Evolutionary conservation across 2,797 vertebrate species (phyloP).

Genomic region (Thaleichthys pacificus): DNA sequence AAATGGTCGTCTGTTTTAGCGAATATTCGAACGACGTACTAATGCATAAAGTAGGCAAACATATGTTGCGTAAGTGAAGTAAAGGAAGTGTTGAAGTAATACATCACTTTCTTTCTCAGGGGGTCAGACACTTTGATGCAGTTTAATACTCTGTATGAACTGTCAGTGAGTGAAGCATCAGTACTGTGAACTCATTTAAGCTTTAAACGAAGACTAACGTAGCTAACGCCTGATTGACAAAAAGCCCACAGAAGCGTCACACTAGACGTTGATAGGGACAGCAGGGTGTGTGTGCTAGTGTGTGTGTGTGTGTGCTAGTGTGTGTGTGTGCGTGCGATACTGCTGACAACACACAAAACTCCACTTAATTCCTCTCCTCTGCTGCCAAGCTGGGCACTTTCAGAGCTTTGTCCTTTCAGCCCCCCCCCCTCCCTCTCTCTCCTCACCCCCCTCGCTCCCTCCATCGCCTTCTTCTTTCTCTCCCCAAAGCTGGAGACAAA

Average conservation of each 20-base stretch:
- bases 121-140: too few species aligned
- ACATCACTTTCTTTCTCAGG: too few species aligned
- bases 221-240: slow-evolving; percentile 51
- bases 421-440: background rate
- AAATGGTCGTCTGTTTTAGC: too few species aligned
- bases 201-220: slow-evolving; percentile 32
- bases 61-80: too few species aligned
- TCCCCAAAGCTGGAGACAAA: slow-evolving; percentile 52
- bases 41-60: too few species aligned
- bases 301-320: slow-evolving; percentile 22
- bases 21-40: too few species aligned
- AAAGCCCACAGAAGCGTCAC: slow-evolving; percentile 32
- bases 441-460: slow-evolving; percentile 7
- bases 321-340: slow-evolving; percentile 45
- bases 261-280: slow-evolving; percentile 45
- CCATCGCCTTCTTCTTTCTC: slow-evolving; percentile 13
- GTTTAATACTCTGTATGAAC: too few species aligned
- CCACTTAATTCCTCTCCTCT: slow-evolving; percentile 33
- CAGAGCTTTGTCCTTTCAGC: slow-evolving; percentile 49
- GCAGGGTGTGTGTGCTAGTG: slow-evolving; percentile 37
- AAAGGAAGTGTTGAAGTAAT: too few species aligned
- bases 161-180: slow-evolving; percentile 24
- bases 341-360: slow-evolving; percentile 60
- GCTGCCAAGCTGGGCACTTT: slow-evolving; percentile 51
- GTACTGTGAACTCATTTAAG: slow-evolving; percentile 36